These are phyloP conservation scores for Abrostola tripartita DNA, from an alignment of 2,888 invertebrate genomes.

Conservation along the genomic window DNA sequence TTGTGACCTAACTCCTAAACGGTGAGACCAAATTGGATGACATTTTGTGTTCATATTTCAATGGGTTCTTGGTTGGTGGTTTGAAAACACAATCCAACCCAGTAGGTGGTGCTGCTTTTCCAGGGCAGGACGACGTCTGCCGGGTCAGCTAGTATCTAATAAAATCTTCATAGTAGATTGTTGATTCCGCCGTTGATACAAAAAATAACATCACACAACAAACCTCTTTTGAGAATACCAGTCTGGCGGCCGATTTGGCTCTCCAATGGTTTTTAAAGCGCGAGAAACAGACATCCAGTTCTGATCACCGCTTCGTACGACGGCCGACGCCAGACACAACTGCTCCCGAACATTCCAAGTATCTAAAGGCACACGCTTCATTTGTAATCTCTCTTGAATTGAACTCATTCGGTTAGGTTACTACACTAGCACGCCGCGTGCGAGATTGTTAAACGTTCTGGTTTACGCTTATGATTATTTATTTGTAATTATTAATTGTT, in stretches of 20 bases:
- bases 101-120: no score
- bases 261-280: constrained; percentile 92
- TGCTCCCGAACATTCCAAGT: constrained; percentile 96
- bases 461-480: background rate
- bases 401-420: constrained; percentile 79
- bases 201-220: constrained; percentile 13
- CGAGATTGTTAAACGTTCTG: background rate
- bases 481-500: background rate
- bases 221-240: constrained; percentile 94
- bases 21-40: no score
- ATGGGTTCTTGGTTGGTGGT: no score
- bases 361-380: constrained; percentile 93
- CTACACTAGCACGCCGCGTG: constrained; percentile 3
- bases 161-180: background rate
- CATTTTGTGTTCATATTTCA: no score
- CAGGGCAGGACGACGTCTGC: no score
- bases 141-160: no score
- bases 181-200: background rate
- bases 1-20: no score
- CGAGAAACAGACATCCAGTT: constrained; percentile 97
- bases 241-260: constrained; percentile 92
- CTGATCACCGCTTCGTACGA: constrained; percentile 95
- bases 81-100: no score
- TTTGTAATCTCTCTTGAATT: constrained; percentile 81
- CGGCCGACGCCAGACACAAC: constrained; percentile 95